phyloP scores from a whole-genome alignment of 2,797 vertebrate species.

The Prionace glauca region DNA sequence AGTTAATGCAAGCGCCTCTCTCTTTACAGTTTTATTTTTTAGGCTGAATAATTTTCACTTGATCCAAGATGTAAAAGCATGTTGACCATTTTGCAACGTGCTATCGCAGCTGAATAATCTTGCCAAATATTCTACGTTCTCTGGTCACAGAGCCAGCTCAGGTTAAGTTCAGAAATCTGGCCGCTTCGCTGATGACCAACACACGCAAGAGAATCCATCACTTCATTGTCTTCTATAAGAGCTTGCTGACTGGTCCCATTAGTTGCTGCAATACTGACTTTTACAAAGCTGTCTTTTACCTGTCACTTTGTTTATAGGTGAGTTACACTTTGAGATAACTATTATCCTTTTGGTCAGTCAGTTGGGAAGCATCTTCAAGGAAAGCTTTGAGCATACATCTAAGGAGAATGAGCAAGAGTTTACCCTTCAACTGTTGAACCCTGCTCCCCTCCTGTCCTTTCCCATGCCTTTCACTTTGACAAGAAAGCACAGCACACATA shows the following conservation, averaged over 20 bases:
- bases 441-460: background rate
- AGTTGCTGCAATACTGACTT: background rate
- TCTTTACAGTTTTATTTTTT: background rate
- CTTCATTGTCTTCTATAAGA: background rate
- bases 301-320: background rate
- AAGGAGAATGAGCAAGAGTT: background rate
- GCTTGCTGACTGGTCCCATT: background rate
- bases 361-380: background rate
- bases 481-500: background rate
- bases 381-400: background rate
- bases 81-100: background rate
- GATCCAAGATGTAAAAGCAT: background rate
- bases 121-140: background rate
- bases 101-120: background rate
- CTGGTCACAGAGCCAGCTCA: background rate
- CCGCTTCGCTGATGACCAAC: background rate
- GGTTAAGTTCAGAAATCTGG: background rate
- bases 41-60: background rate
- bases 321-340: background rate
- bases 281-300: background rate
- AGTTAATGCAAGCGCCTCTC: background rate
- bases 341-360: background rate
- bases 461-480: background rate
- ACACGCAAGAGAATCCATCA: background rate
- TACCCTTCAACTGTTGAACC: background rate